Conservation (phyloP, 1,140 invertebrate species). For the Drosophila arizonae region DNA sequence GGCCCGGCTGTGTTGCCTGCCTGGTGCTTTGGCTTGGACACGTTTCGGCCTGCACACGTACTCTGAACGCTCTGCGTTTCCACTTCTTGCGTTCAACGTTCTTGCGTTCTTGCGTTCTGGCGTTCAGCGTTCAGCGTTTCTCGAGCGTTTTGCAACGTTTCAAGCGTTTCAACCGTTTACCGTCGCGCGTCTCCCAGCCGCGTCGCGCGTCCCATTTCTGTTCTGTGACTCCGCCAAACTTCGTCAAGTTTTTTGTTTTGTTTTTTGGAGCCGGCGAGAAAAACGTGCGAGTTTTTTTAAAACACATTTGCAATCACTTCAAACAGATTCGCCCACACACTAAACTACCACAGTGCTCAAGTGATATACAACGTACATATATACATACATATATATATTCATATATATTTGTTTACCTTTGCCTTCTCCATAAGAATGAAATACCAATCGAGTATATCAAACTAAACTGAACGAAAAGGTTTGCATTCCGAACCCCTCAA, state of each 20-base stretch:
- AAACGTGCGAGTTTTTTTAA: not conserved
- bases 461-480: no score
- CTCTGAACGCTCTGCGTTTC: conserved; percentile 48
- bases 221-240: conserved; percentile 1
- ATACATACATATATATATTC: no score
- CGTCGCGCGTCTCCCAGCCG: conserved; percentile 12
- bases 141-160: not conserved
- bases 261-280: not conserved
- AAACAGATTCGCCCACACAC: no score
- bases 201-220: conserved; percentile 5
- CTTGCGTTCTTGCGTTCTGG: not conserved
- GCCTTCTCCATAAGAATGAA: no score
- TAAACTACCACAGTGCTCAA: no score
- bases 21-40: conserved; percentile 71
- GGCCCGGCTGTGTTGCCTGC: conserved; percentile 63
- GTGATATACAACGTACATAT: no score
- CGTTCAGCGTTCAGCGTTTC: conserved; percentile 27
- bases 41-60: conserved; percentile 65
- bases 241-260: conserved; percentile 3
- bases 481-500: not conserved
- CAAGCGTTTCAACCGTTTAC: not conserved
- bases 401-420: no score
- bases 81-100: conserved; percentile 50
- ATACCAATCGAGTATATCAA: no score
- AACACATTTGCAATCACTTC: no score